Evolutionary conservation across 2,113 vertebrate species (phyloP).

Genomic region (Poicephalus gulielmi): DNA sequence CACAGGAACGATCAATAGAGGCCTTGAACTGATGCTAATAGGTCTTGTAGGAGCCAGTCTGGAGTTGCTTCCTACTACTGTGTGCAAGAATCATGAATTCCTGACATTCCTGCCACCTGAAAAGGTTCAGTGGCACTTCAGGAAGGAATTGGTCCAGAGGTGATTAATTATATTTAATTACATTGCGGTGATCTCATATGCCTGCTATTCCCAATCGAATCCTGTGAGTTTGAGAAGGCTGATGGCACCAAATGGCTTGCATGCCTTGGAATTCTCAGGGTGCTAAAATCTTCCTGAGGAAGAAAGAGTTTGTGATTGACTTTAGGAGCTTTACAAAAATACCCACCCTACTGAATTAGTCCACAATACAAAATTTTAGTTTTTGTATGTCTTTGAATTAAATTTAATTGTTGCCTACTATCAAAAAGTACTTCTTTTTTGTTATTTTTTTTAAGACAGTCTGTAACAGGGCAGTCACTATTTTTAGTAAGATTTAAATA

Average conservation of each 20-base stretch:
- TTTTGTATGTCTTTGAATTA: neutral
- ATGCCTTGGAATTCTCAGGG: neutral
- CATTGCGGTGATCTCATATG: neutral
- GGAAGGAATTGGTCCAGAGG: neutral
- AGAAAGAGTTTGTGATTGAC: neutral
- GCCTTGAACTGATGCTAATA: neutral
- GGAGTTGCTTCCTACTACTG: neutral
- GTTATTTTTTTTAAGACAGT: neutral
- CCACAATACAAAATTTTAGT: neutral
- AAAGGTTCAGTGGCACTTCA: neutral
- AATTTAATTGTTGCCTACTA: neutral
- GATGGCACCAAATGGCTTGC: neutral
- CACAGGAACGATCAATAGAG: neutral
- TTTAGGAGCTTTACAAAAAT: neutral
- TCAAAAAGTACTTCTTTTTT: neutral
- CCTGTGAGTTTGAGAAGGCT: neutral
- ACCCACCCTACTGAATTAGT: neutral
- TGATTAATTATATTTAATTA: neutral
- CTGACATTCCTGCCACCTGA: conserved; percentile 10
- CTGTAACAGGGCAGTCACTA: neutral
- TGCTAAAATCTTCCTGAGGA: neutral
- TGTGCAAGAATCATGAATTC: neutral
- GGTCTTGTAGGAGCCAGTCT: neutral
- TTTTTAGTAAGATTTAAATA: neutral
- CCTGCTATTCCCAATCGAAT: neutral